phyloP scores from a whole-genome alignment of 2,113 vertebrate genomes.

The Megaceryle maxima region DNA sequence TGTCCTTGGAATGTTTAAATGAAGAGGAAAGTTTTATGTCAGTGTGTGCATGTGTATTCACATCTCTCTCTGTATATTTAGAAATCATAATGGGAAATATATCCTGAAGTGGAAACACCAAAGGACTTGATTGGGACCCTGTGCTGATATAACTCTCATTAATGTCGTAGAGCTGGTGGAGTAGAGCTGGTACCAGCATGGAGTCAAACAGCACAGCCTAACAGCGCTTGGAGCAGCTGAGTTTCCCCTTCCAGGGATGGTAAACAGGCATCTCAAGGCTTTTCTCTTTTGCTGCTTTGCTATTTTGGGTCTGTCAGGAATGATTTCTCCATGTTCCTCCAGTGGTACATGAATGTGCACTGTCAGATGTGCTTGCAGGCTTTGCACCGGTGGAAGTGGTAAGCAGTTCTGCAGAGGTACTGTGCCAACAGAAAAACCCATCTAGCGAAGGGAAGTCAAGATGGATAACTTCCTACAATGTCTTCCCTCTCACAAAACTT shows the following conservation, averaged over 20 bases:
- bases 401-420: not conserved
- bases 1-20: not conserved
- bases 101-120: not conserved
- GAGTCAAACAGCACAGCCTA: not conserved
- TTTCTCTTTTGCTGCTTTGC: not conserved
- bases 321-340: not conserved
- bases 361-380: not conserved
- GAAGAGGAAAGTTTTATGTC: not conserved
- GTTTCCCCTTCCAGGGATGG: not conserved
- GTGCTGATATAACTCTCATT: not conserved
- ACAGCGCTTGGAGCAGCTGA: not conserved
- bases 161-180: not conserved
- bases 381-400: rapidly evolving
- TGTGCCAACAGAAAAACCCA: rapidly evolving
- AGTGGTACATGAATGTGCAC: not conserved
- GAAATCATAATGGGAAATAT: not conserved
- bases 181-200: not conserved
- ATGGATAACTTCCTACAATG: not conserved
- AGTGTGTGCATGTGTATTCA: not conserved
- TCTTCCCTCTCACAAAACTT: not conserved
- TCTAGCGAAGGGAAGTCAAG: not conserved
- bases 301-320: not conserved
- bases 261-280: not conserved
- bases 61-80: not conserved
- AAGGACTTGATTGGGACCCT: not conserved